Percentiles rank a stretch among this genome's conserved stretches.
Evolutionary conservation across 2,113 vertebrate species (phyloP).

Genomic region (Microcebus tavaratra): DNA sequence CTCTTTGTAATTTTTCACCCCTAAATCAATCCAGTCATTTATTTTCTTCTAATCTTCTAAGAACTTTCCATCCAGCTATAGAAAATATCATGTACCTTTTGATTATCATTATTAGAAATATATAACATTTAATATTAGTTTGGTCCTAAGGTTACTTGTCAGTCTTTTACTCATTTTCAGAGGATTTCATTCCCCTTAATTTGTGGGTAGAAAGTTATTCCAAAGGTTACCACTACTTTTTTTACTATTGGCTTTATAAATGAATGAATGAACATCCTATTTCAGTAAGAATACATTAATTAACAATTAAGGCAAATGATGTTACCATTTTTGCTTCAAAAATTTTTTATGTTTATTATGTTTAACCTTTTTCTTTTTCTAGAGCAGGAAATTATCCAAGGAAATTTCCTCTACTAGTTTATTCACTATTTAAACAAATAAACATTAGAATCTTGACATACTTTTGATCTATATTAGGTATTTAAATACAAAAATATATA

Average conservation of each 20-base stretch:
- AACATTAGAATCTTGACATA: background rate
- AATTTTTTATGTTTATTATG: background rate
- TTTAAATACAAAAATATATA: background rate
- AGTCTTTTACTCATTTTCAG: background rate
- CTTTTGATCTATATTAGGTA: background rate
- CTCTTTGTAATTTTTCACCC: background rate
- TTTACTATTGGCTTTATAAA: background rate
- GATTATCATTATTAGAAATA: background rate
- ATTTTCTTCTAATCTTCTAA: background rate
- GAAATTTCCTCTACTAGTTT: background rate
- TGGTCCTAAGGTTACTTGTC: background rate
- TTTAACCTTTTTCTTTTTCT: background rate
- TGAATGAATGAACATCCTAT: background rate
- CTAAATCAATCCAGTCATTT: background rate
- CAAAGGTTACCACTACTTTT: background rate
- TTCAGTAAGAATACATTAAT: background rate
- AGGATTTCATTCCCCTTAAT: background rate
- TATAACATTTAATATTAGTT: background rate
- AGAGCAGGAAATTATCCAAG: background rate
- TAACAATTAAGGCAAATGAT: background rate
- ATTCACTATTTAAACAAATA: background rate
- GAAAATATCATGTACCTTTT: background rate
- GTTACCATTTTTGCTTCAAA: background rate
- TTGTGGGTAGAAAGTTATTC: background rate
- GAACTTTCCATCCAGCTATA: background rate